Base-by-base conservation (phyloP, 2,888 invertebrate genomes). In the Melinaea menophilus region DNA sequence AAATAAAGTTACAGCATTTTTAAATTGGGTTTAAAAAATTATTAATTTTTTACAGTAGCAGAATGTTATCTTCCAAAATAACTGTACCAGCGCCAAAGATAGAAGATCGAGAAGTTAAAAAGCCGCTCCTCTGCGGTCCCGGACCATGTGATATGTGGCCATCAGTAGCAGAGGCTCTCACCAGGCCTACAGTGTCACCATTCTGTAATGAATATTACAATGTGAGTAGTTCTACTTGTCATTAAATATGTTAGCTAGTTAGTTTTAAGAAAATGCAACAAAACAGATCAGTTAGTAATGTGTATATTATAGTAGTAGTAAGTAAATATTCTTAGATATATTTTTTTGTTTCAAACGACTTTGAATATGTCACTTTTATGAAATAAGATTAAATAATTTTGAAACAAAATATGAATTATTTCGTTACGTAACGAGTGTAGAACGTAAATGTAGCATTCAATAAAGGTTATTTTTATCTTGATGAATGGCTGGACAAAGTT, bases 61-160 rank as follows among this genome's bases (percentile, higher is more conserved):
- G 62, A 7, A 70, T 69, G 69, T 51, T 54, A 9, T 69, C 69
- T 3, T 63, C 74, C 5, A 79, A 80, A 37, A 69, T 86, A 46
- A 71, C 68, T 54, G 78, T 89, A 1, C 71, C 79, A 11, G 79
- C 79, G 1, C 90, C 90, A 0, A 75, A 62, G 34, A 84, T 89
- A 46, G 73, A 71, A 35, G 87, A 88, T 59, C 79, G 89, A 0
- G 68, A 76, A 9, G 73, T 85, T 45, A 71, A 67, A 9, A 82
- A 84, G 65, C 85, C 85, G 0, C 66, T 81, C 33, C 71, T 89
- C 3, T 90, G 89, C 69, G 90, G 90, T 0, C 87, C 90, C 0
- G 90, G 90, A 0, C 90, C 90, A 0, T 75, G 79, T 46, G 83
- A 90, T 59, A 61, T 86, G 2, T 84, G 81, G 80, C 89, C 90